A percentile compares a stretch with the other conserved stretches of the same genome.
phyloP scores from a whole-genome alignment of 2,113 vertebrate genomes.

The Ochotona curzoniae region DNA sequence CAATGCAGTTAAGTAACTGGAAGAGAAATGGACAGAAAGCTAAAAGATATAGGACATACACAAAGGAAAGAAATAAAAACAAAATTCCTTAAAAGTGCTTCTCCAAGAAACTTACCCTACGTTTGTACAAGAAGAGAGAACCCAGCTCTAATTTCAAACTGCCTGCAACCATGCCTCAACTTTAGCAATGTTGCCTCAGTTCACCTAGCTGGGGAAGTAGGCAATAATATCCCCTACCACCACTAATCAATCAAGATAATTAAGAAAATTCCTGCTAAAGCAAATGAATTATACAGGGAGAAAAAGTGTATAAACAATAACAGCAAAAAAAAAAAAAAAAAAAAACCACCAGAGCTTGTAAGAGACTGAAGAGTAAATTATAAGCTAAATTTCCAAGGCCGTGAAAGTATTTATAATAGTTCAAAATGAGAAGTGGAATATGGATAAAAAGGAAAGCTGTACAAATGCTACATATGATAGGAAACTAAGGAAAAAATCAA shows the following conservation, averaged over 20 bases:
- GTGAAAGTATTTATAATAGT: neutral
- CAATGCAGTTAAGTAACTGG: neutral
- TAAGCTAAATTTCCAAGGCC: neutral
- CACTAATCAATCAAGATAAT: neutral
- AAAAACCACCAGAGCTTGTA: neutral
- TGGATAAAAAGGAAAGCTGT: neutral
- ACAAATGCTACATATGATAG: neutral
- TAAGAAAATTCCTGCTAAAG: neutral
- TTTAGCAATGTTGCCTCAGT: neutral
- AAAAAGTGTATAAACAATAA: too few species aligned
- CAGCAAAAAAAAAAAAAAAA: too few species aligned
- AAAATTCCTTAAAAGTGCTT: neutral
- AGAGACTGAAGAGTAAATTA: neutral
- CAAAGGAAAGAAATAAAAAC: neutral
- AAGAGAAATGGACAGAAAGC: neutral
- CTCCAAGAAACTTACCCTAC: neutral
- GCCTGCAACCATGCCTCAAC: neutral
- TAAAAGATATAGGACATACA: neutral
- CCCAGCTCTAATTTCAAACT: neutral
- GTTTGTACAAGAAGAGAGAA: neutral
- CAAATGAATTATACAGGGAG: neutral
- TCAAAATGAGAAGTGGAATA: neutral
- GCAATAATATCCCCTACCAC: neutral
- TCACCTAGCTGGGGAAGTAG: neutral
- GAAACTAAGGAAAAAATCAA: slow-evolving; percentile 10